These are phyloP conservation scores for Poecilia wingei DNA, from an alignment of 2,797 vertebrate species.

Conservation along the genomic window DNA sequence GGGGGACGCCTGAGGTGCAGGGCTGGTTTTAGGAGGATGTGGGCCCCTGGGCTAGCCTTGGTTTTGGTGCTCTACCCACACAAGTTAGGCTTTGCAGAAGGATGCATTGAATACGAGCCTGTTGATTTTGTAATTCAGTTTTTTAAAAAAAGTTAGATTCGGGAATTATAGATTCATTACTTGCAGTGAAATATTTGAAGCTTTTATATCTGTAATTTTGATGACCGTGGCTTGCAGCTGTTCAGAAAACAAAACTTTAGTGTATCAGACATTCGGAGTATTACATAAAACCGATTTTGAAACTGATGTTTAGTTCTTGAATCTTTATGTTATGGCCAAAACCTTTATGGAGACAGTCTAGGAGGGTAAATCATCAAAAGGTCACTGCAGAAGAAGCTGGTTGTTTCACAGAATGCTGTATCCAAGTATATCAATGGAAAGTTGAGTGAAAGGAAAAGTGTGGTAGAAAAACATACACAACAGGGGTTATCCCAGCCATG, in stretches of 20 bases:
- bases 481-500: neutral
- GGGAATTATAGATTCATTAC: neutral
- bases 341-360: neutral
- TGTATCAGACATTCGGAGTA: neutral
- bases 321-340: neutral
- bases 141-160: neutral
- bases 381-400: neutral
- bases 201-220: neutral
- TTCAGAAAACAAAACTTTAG: neutral
- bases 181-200: neutral
- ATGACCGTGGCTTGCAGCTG: neutral
- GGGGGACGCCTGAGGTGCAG: slow-evolving; percentile 29
- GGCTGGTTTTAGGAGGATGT: neutral
- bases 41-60: neutral
- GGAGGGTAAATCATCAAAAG: neutral
- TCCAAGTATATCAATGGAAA: neutral
- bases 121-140: neutral
- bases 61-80: neutral
- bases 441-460: neutral
- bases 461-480: neutral
- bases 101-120: neutral
- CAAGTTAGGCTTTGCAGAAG: neutral
- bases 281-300: neutral
- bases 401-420: neutral
- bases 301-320: neutral